Evolutionary conservation across 2,888 invertebrate species (phyloP).

Genomic region (Mallateleia sp.): DNA sequence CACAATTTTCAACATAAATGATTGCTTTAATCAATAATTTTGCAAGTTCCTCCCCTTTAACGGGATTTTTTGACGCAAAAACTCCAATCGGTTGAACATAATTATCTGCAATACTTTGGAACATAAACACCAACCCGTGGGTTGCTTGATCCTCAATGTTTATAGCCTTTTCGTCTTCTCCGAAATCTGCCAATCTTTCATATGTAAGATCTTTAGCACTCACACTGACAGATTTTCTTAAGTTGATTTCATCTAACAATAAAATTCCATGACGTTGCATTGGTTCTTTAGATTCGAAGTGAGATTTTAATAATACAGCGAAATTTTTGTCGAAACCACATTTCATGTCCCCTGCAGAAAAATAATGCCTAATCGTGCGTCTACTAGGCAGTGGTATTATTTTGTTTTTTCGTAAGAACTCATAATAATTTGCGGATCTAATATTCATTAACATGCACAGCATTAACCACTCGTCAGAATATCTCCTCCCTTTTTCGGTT

Average conservation of each 20-base stretch:
- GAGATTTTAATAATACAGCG: conserved; percentile 59
- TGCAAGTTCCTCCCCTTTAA: conserved; percentile 65
- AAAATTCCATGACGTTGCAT: conserved; percentile 67
- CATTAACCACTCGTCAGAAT: conserved; percentile 75
- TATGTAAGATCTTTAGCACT: conserved; percentile 70
- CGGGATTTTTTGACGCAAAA: conserved; percentile 75
- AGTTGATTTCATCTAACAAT: conserved; percentile 75
- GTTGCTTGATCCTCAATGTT: conserved; percentile 63
- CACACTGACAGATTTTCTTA: conserved; percentile 71
- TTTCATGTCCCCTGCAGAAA: conserved; percentile 45
- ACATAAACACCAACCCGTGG: conserved; percentile 72
- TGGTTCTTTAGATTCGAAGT: conserved; percentile 49
- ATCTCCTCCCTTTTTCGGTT: conserved; percentile 52
- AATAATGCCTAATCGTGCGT: conserved; percentile 71
- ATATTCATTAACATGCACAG: conserved; percentile 78
- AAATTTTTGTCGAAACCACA: conserved; percentile 76
- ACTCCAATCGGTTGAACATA: conserved; percentile 77
- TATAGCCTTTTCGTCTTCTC: conserved; percentile 63
- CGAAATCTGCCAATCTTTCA: conserved; percentile 75
- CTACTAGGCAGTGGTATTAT: conserved; percentile 73
- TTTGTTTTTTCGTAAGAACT: conserved; percentile 72
- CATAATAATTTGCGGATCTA: conserved; percentile 73
- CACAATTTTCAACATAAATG: conserved; percentile 52
- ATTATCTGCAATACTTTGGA: conserved; percentile 70
- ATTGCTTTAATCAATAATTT: conserved; percentile 63